Percentiles rank a stretch among this genome's conserved stretches.
Conservation (phyloP, 1,140 invertebrate genomes). For the Augochlora pura region DNA sequence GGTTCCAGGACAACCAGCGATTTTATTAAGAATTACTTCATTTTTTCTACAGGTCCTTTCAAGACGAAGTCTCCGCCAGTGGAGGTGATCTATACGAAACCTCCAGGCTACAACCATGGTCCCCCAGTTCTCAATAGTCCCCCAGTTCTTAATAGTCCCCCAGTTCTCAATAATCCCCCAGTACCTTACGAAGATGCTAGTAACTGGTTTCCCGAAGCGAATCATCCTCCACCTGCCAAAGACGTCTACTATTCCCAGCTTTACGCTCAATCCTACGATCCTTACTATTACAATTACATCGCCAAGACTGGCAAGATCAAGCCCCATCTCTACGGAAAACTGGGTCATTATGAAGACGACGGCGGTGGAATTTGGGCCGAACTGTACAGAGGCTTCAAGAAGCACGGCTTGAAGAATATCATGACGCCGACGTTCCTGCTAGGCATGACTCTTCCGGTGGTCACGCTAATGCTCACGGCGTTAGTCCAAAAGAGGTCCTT, state of each 20-base stretch:
- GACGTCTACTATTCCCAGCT: slow-evolving; percentile 74
- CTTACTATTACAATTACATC: slow-evolving; percentile 77
- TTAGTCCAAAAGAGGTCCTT: slow-evolving; percentile 72
- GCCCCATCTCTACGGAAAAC: slow-evolving; percentile 73
- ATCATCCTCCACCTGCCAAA: slow-evolving; percentile 60
- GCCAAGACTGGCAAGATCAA: slow-evolving; percentile 75
- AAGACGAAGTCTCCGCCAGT: slow-evolving; percentile 51
- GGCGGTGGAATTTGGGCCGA: slow-evolving; percentile 71
- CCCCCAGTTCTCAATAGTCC: slow-evolving; percentile 53
- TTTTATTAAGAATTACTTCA: background rate
- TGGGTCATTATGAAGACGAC: slow-evolving; percentile 58
- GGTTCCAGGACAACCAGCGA: too few relatives aligned
- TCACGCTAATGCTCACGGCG: slow-evolving; percentile 74
- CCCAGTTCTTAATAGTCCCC: slow-evolving; percentile 50
- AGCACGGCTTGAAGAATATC: slow-evolving; percentile 76
- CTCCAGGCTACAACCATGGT: slow-evolving; percentile 62
- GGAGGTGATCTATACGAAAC: slow-evolving; percentile 74
- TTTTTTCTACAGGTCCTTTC: slow-evolving; percentile 33
- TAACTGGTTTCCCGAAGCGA: slow-evolving; percentile 62
- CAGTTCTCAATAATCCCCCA: slow-evolving; percentile 52
- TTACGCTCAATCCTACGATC: slow-evolving; percentile 76
- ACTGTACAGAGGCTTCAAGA: slow-evolving; percentile 71
- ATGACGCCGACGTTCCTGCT: slow-evolving; percentile 76
- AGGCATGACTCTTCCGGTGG: slow-evolving; percentile 75
- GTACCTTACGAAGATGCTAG: slow-evolving; percentile 64